Percentiles rank a stretch among this genome's conserved stretches.
These are phyloP conservation scores for Phenacoccus solenopsis DNA, from an alignment of 1,140 invertebrate genomes.

Conservation along the genomic window DNA sequence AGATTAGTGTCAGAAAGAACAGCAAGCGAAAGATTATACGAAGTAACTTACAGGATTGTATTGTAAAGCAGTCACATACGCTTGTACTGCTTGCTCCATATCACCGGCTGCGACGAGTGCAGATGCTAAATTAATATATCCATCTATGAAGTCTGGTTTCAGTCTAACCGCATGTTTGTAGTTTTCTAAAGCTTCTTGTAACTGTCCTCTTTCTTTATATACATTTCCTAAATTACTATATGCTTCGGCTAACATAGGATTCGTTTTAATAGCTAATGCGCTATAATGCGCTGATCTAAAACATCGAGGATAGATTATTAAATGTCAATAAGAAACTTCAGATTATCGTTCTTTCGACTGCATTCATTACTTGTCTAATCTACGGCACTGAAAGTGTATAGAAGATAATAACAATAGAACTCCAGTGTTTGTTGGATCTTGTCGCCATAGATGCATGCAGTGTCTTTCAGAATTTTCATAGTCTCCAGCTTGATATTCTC, in stretches of 20 bases:
- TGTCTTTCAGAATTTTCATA: conserved; percentile 97
- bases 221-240: conserved; percentile 99
- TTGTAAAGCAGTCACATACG: conserved; percentile 95
- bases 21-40: too few species aligned
- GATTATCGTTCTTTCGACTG: background rate
- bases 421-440: conserved; percentile 92
- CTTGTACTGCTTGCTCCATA: conserved; percentile 98
- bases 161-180: conserved; percentile 94
- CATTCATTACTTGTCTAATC: conserved; percentile 69
- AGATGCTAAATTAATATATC: conserved; percentile 98
- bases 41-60: conserved; percentile 98
- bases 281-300: conserved; percentile 82
- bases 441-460: conserved; percentile 96
- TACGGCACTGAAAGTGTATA: conserved; percentile 95
- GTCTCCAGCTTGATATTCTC: conserved; percentile 95
- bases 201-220: conserved; percentile 89
- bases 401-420: conserved; percentile 90
- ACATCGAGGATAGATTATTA: background rate
- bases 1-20: too few species aligned
- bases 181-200: conserved; percentile 91
- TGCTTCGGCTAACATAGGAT: conserved; percentile 92
- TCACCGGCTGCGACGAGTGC: conserved; percentile 95
- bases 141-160: conserved; percentile 99
- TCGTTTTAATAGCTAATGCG: conserved; percentile 93
- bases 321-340: background rate